Evolutionary conservation across 1,140 invertebrate species (phyloP), one percentile per base, ranked within the genome.

Genomic region (Ladona fulva): DNA sequence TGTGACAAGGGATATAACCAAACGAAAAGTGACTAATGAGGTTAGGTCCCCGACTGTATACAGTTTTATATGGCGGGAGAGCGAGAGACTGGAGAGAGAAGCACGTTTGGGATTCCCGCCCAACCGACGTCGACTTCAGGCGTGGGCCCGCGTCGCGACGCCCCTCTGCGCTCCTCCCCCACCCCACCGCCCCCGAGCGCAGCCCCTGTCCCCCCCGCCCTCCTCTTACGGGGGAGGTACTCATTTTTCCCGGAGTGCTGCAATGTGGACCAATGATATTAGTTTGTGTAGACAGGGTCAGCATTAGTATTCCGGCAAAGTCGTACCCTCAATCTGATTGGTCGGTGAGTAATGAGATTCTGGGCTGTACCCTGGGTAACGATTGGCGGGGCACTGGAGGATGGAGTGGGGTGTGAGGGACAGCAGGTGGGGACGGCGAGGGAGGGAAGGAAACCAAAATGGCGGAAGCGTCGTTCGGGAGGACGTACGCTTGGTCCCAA

Each of bases 1-100:
- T 79, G 79, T 66, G 52, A 66, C 52, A 66, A 66, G 81, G 81
- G 29, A 75, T 80, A 82, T 82, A 82, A 82, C 80, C 80, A 81
- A 83, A 83, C 83, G 82, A 84, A 84, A 84, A 82, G 83, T 84
- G 83, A 83, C 83, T 84, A 84, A 84, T 82, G 80, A 84, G 82
- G 81, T 84, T 84, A 84, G 75, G 52, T 16, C 52, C 74, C 78
- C 79, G 42, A 74, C 79, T 77, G 79, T 74, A 83, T 81, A 81
- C 80, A 81, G 78, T 80, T 82, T 83, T 83, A 83, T 82, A 83
- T 44, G 80, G 80, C 75, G 78, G 77, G 77, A 52, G 74, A 19
- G 24, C n/a, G 0, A 24, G 37, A 52, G 77, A 37, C 10, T 73
- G 75, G 52, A 66, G 52, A 22, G 52, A 66, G 52, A 66, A 22